phyloP scores from a whole-genome alignment of 2,888 invertebrate species.

The Cryptocheilus praepositus region DNA sequence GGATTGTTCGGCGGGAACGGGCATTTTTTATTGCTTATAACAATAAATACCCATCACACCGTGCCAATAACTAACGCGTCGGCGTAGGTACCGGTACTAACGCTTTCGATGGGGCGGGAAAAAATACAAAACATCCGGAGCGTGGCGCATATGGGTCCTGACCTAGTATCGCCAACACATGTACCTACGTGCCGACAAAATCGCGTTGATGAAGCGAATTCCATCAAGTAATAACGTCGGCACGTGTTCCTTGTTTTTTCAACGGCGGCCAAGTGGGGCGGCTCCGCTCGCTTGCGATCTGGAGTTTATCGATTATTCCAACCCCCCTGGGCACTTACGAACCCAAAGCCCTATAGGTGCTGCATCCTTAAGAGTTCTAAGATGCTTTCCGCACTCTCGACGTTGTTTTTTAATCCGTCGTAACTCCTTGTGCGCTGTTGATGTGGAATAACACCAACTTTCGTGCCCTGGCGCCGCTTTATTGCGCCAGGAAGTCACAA shows the following conservation, averaged over 20 bases:
- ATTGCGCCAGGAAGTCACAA: no score
- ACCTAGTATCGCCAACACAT: constrained; percentile 13
- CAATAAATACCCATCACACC: no score
- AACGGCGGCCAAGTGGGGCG: constrained; percentile 1
- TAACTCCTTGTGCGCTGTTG: no score
- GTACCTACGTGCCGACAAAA: constrained; percentile 22
- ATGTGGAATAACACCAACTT: no score
- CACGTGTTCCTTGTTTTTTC: constrained; percentile 17
- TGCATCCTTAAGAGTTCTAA: constrained; percentile 46
- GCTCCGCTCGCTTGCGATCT: constrained; percentile 9
- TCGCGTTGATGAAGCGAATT: constrained; percentile 26
- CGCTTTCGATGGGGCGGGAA: not conserved
- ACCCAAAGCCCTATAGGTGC: constrained; percentile 43
- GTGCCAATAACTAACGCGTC: not conserved
- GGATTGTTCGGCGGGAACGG: no score
- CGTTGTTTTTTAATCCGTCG: no score
- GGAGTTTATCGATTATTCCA: constrained; percentile 37
- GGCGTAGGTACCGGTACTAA: not conserved
- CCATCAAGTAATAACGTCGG: constrained; percentile 18
- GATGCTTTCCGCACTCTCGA: constrained; percentile 40
- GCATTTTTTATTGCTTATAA: no score
- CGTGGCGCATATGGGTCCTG: constrained; percentile 5
- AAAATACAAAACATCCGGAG: constrained; percentile 29
- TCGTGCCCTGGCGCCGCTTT: no score
- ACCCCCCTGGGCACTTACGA: constrained; percentile 17